Evolutionary conservation across 2,113 vertebrate species (phyloP).

Genomic region (Agelaius phoeniceus): DNA sequence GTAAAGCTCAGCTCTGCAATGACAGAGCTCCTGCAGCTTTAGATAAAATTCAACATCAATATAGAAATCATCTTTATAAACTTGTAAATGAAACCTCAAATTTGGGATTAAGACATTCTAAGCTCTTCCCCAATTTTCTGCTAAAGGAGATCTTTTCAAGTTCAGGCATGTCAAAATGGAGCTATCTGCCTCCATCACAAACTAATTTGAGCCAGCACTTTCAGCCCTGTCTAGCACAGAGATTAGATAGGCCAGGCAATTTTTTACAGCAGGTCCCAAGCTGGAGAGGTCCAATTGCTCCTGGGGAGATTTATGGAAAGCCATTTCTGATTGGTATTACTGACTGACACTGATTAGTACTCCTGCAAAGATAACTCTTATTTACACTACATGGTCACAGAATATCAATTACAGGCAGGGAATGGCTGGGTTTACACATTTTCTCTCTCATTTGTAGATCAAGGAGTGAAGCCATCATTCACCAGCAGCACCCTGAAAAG

Average conservation of each 20-base stretch:
- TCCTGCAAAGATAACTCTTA: not conserved
- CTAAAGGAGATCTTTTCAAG: constrained; percentile 54
- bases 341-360: constrained; percentile 34
- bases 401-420: constrained; percentile 13
- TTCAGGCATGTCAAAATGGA: constrained; percentile 49
- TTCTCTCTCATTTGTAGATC: not conserved
- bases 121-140: constrained; percentile 64
- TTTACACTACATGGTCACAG: not conserved
- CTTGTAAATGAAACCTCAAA: constrained; percentile 48
- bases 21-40: constrained; percentile 18
- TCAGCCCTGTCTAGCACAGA: constrained; percentile 55
- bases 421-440: not conserved
- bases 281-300: not conserved
- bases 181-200: constrained; percentile 60
- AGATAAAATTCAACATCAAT: constrained; percentile 60
- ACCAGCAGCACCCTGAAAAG: not conserved
- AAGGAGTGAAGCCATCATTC: not conserved
- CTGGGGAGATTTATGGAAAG: constrained; percentile 49
- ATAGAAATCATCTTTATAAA: not conserved
- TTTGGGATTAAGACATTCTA: constrained; percentile 51
- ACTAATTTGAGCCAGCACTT: constrained; percentile 63
- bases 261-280: constrained; percentile 20
- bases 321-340: constrained; percentile 46
- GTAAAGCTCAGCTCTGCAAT: not conserved
- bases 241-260: constrained; percentile 61